Percentiles rank a stretch among this genome's conserved stretches.
These are phyloP conservation scores for Drosophila falleni DNA, from an alignment of 2,888 invertebrate species.

Conservation along the genomic window DNA sequence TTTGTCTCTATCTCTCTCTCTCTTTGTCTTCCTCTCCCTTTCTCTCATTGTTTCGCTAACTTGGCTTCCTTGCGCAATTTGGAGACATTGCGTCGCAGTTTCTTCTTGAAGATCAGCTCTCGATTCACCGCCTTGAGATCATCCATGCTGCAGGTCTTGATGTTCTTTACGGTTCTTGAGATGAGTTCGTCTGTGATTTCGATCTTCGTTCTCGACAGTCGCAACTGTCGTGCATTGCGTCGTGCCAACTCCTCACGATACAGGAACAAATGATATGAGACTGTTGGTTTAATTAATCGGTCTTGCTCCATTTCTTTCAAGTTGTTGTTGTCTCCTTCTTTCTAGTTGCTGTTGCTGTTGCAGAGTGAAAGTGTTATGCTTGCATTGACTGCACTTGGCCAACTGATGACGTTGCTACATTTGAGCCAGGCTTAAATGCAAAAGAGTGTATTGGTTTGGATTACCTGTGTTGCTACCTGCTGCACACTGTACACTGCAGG, in stretches of 20 bases:
- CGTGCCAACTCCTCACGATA: constrained; percentile 67
- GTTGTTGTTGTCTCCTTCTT: neutral
- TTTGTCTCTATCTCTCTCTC: neutral
- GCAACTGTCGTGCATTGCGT: constrained; percentile 63
- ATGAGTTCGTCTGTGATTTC: constrained; percentile 75
- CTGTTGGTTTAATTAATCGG: constrained; percentile 60
- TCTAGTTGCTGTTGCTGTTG: neutral
- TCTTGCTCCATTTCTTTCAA: constrained; percentile 59
- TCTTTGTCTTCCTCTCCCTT: too few relatives aligned
- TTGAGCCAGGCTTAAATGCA: constrained; percentile 39
- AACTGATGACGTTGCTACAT: constrained; percentile 38
- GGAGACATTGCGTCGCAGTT: constrained; percentile 56
- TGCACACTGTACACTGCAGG: constrained; percentile 40
- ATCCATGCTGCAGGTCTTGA: constrained; percentile 71
- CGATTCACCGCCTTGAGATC: constrained; percentile 72
- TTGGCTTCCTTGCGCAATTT: constrained; percentile 55
- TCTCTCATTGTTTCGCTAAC: constrained; percentile 11
- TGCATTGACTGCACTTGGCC: constrained; percentile 32
- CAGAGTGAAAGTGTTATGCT: constrained; percentile 28
- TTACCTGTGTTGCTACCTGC: constrained; percentile 7
- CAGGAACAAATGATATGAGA: constrained; percentile 69
- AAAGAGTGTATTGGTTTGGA: neutral
- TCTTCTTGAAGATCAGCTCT: constrained; percentile 69
- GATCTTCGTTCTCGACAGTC: constrained; percentile 64
- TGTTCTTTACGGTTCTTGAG: constrained; percentile 62